These are phyloP conservation scores for Patella pellucida DNA, from an alignment of 2,888 invertebrate species.

Conservation along the genomic window DNA sequence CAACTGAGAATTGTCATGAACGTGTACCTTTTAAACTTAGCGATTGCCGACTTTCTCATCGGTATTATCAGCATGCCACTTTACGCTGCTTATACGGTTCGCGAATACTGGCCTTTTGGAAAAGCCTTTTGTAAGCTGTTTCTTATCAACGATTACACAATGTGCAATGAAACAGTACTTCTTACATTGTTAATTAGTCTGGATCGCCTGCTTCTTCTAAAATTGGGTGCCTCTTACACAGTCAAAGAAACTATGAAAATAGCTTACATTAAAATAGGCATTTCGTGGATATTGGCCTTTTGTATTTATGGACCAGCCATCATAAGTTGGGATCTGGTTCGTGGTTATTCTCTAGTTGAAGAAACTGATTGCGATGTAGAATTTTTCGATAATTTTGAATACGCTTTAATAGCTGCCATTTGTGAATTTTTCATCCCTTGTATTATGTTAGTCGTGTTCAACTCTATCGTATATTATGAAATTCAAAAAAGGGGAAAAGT, in stretches of 20 bases:
- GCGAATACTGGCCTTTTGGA: slow-evolving; percentile 28
- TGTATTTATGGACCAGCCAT: slow-evolving; percentile 26
- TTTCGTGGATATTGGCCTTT: slow-evolving; percentile 26
- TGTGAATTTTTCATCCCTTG: slow-evolving; percentile 30
- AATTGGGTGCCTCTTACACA: slow-evolving; percentile 23
- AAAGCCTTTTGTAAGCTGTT: slow-evolving; percentile 25
- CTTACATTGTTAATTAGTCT: slow-evolving; percentile 30
- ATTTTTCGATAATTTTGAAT: slow-evolving; percentile 26
- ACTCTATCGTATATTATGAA: slow-evolving; percentile 10
- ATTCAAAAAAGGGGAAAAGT: slow-evolving; percentile 9
- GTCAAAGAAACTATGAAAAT: slow-evolving; percentile 13
- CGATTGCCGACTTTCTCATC: slow-evolving; percentile 28
- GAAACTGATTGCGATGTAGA: slow-evolving; percentile 32
- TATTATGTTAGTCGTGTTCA: slow-evolving; percentile 17
- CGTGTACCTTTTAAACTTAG: slow-evolving; percentile 27
- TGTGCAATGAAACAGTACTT: slow-evolving; percentile 27
- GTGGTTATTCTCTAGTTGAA: slow-evolving; percentile 25
- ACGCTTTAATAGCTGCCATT: slow-evolving; percentile 21
- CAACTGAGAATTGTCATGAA: slow-evolving; percentile 25
- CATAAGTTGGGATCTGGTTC: slow-evolving; percentile 18
- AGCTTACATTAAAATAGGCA: slow-evolving; percentile 16
- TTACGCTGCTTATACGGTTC: slow-evolving; percentile 26
- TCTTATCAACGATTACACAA: slow-evolving; percentile 25
- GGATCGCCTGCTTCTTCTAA: slow-evolving; percentile 26
- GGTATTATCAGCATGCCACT: slow-evolving; percentile 26